Evolutionary conservation across 1,140 invertebrate species (phyloP), one percentile per base, ranked within the genome.

Genomic region (Neodiprion lecontei): DNA sequence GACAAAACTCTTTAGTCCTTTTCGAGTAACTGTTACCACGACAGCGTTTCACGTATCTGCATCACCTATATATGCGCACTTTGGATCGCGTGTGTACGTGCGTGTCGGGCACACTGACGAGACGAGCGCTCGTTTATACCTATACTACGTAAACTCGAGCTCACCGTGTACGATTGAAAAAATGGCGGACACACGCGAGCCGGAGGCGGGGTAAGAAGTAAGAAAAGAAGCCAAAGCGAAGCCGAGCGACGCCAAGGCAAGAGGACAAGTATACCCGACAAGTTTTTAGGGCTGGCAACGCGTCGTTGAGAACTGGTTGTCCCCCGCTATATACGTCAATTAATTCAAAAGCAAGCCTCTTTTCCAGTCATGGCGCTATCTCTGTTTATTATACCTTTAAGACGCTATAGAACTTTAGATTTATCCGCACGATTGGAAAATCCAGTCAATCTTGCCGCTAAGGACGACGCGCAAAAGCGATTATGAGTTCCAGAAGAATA

Each of bases 251-350:
- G 53, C 53, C 53, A 17, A 61, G 53, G 53, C 11, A 61, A 61
- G 53, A 61, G 53, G 53, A 61, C 53, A 61, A 61, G 53, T 61
- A 12, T 61, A 61, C 11, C 53, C 53, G 53, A 17, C 53, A 61
- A 61, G 53, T 61, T 61, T 61, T 61, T 61, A 61, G 53, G 53
- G 7, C 53, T 61, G 53, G 11, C 11, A 61, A 61, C 11, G 53
- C 53, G 53, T 61, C 53, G 53, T 61, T 61, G 53, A 61, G n/a
- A 61, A 61, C 53, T 61, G 53, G 53, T 61, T 61, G 53, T 17
- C 3, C 53, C 11, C 53, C n/a, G 7, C 53, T 12, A 14, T 40
- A 40, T 61, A 61, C 53, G 53, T 61, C 53, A 17, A 61, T 61
- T 61, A 61, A 61, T 61, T 61, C 53, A 61, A 61, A 61, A 40